A percentile compares a stretch with the other conserved stretches of the same genome.
Conservation (phyloP, 2,888 invertebrate genomes). For the Andrena bucephala region DNA sequence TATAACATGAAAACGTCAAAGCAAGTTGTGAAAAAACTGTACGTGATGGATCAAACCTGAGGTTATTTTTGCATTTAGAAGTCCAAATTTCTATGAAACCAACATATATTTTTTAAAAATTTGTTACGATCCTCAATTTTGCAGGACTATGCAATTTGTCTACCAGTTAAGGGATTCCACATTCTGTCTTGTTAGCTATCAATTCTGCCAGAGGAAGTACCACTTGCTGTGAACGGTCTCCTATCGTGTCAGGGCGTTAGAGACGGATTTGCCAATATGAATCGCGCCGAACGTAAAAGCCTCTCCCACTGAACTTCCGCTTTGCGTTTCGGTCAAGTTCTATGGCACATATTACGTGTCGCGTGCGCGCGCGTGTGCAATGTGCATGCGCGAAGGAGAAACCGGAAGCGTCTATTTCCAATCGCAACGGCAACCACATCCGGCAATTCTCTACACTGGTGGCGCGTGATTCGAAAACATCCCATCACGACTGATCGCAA, state of each 20-base stretch:
- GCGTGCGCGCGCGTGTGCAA: slow-evolving; percentile 14
- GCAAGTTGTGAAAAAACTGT: too few species aligned
- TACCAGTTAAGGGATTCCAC: not conserved
- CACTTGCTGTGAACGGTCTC: not conserved
- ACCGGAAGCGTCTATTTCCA: slow-evolving; percentile 73
- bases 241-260: slow-evolving; percentile 15
- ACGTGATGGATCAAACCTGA: too few species aligned
- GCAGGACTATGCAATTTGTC: not conserved
- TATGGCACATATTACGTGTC: slow-evolving; percentile 66
- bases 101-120: too few species aligned
- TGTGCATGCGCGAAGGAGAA: slow-evolving; percentile 54
- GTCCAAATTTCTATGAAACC: too few species aligned
- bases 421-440: slow-evolving; percentile 66
- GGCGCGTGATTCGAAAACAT: slow-evolving; percentile 49
- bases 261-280: slow-evolving; percentile 15
- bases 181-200: slow-evolving; percentile 15
- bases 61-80: too few species aligned
- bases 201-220: slow-evolving; percentile 17
- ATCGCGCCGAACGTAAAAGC: slow-evolving; percentile 14
- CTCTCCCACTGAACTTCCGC: slow-evolving; percentile 35
- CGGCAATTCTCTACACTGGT: slow-evolving; percentile 64
- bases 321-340: slow-evolving; percentile 42
- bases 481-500: slow-evolving; percentile 37
- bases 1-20: too few species aligned
- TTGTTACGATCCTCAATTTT: too few species aligned